phyloP scores from a whole-genome alignment of 1,140 invertebrate species.

The Phenacoccus solenopsis region DNA sequence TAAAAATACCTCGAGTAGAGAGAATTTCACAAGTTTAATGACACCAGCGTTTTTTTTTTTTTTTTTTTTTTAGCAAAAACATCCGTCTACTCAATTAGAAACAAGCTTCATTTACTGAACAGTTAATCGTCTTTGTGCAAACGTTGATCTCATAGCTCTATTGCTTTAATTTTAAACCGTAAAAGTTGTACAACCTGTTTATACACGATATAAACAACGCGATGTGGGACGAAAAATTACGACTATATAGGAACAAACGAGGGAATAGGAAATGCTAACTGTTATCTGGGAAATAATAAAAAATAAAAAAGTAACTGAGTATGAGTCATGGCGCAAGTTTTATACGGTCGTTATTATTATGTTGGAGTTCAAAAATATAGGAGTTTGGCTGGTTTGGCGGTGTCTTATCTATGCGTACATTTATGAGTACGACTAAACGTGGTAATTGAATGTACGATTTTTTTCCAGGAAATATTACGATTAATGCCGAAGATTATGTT shows the following conservation, averaged over 20 bases:
- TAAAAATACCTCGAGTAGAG: background rate
- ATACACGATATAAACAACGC: background rate
- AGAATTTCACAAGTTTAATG: background rate
- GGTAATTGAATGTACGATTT: too few relatives aligned
- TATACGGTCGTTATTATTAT: background rate
- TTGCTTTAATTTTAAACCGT: background rate
- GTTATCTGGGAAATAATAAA: background rate
- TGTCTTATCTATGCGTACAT: too few relatives aligned
- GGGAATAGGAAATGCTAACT: background rate
- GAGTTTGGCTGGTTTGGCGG: too few relatives aligned
- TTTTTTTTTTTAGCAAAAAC: background rate
- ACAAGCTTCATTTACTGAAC: too few relatives aligned
- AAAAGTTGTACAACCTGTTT: conserved; percentile 2
- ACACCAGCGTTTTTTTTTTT: too few relatives aligned
- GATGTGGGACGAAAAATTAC: background rate
- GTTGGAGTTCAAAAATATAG: too few relatives aligned
- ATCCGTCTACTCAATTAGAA: background rate
- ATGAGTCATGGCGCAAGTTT: background rate
- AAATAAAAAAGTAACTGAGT: background rate
- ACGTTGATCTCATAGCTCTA: background rate
- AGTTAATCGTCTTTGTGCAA: background rate
- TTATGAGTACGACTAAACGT: too few relatives aligned
- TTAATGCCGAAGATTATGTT: too few relatives aligned
- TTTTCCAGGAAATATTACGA: too few relatives aligned
- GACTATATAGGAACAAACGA: background rate